Percentiles rank a stretch among this genome's conserved stretches.
phyloP scores from a whole-genome alignment of 2,888 invertebrate species.

The Eubasilissa splendida region DNA sequence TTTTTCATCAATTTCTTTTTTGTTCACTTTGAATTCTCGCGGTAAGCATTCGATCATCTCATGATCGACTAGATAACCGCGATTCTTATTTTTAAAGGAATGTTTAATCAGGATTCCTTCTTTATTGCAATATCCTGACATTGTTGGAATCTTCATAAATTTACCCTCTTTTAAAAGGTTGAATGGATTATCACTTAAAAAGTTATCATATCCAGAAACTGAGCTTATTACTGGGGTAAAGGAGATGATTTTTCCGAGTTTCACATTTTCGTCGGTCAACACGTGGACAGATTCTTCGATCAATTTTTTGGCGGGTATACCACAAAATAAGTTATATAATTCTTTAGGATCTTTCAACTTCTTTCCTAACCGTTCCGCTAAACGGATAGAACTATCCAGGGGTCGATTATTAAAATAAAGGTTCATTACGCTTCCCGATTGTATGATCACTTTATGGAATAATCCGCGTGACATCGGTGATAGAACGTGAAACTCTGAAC shows the following conservation, averaged over 20 bases:
- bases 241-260: slow-evolving; percentile 61
- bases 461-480: slow-evolving; percentile 67
- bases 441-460: slow-evolving; percentile 67
- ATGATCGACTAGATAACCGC: slow-evolving; percentile 66
- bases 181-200: slow-evolving; percentile 68
- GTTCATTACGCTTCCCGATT: slow-evolving; percentile 67
- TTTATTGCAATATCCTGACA: slow-evolving; percentile 72
- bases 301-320: slow-evolving; percentile 38
- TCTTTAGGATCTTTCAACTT: slow-evolving; percentile 64
- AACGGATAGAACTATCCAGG: slow-evolving; percentile 65
- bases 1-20: slow-evolving; percentile 64
- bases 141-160: slow-evolving; percentile 68
- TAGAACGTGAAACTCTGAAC: slow-evolving; percentile 67
- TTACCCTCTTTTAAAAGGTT: slow-evolving; percentile 65
- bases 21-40: slow-evolving; percentile 67
- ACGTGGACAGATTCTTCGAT: slow-evolving; percentile 24
- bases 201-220: slow-evolving; percentile 66
- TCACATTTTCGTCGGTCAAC: slow-evolving; percentile 30
- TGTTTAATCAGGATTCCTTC: slow-evolving; percentile 71
- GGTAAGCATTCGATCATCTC: slow-evolving; percentile 66
- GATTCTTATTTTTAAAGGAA: slow-evolving; percentile 67
- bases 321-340: slow-evolving; percentile 65
- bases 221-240: slow-evolving; percentile 65
- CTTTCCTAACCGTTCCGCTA: slow-evolving; percentile 67
- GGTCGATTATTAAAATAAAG: slow-evolving; percentile 67